Conservation (phyloP, 2,113 vertebrate species). For the Ictidomys tridecemlineatus region DNA sequence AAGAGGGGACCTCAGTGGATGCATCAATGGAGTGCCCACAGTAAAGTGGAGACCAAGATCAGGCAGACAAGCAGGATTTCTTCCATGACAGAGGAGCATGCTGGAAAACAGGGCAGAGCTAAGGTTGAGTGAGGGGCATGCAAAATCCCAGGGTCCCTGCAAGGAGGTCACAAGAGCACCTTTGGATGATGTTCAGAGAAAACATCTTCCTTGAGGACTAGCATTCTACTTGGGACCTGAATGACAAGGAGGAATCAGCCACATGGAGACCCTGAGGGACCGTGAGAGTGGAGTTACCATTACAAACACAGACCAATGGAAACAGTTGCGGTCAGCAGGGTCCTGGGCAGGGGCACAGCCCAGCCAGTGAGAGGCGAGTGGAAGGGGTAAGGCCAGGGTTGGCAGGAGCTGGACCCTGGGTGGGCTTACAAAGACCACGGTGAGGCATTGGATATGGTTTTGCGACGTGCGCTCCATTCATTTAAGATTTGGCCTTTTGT, state of each 20-base stretch:
- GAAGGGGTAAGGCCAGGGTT: neutral
- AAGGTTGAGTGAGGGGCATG: fast-evolving
- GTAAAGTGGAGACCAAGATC: neutral
- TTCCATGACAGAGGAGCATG: fast-evolving
- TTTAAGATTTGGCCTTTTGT: neutral
- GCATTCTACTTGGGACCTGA: neutral
- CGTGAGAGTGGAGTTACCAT: neutral
- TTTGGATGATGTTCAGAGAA: neutral
- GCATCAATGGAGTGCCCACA: no score
- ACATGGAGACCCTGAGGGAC: neutral
- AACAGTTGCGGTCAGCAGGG: neutral
- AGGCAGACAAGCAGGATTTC: fast-evolving
- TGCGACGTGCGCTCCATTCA: neutral
- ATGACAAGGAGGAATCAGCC: no score
- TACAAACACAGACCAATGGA: neutral
- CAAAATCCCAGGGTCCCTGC: neutral
- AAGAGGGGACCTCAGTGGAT: neutral
- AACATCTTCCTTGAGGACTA: neutral
- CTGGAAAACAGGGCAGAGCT: neutral
- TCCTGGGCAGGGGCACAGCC: no score
- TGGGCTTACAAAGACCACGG: no score
- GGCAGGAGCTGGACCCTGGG: no score
- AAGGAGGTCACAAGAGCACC: fast-evolving
- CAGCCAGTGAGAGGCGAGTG: fast-evolving
- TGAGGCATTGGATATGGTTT: neutral